Base-by-base conservation (phyloP, 2,888 invertebrate genomes). In the Muscina levida region DNA sequence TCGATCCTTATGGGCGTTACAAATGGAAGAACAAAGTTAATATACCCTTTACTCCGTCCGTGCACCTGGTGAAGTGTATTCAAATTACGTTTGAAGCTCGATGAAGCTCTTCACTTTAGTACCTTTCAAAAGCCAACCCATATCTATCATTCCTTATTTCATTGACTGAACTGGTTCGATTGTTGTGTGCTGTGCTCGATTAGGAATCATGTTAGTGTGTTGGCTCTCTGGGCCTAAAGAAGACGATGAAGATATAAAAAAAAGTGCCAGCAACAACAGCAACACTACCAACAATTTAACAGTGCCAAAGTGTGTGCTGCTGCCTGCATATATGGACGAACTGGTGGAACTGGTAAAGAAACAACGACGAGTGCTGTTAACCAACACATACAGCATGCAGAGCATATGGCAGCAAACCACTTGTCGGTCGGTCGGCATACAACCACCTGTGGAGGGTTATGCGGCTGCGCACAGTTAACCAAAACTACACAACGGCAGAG, bases 361-460 rank as follows among this genome's bases (percentile, higher is more conserved):
- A 17, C 72, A 53, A 24, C 70, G 31, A 53, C 37, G 2, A 48
- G 17, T 24, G 37, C 46, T 31, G 31, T 5, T 31, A 26, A 44
- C 3, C 37, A 46, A 2, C 10, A 22, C 22, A 15, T 10, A 59
- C 10, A 8, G 39, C 0, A 17, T 24, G 62, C 39, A 15, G 8
- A 68, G 22, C 13, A 51, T 17, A 53, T n/a, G n/a, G 6, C 48
- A 53, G 68, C 15, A 72, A 77, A 81, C 77, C 77, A 80, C 74
- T 81, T 77, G 81, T 68, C 74, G 71, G 22, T 44, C 37, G 42
- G n/a, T 44, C 44, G 44, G n/a, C 13, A 10, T 2, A 44, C 44
- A 81, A 77, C 81, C 81, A 81, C 81, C 77, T 81, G 81, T 81
- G 72, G 81, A 81, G 81, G 81, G 81, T 81, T 74, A 81, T 62